Evolutionary conservation across 2,797 vertebrate genomes (phyloP), one percentile per base, ranked within the genome.

Genomic region (Brachymystax lenok): DNA sequence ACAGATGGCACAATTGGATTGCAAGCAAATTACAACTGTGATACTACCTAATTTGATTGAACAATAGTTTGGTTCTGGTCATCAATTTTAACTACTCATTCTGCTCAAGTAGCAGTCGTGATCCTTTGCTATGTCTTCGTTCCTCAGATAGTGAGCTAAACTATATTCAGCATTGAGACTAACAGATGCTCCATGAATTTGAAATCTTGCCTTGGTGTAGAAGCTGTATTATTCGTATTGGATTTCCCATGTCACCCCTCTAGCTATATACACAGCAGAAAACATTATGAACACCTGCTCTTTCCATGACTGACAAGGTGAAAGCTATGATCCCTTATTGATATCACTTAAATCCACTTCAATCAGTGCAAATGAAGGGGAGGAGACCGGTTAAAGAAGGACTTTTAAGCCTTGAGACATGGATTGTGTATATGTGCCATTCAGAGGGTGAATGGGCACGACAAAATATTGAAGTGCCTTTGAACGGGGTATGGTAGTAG

Each of bases 41-140:
- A 33, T 68, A 35, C 66, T 68, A 68, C 28, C 64, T 67, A 67
- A 30, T 67, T 67, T 67, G 13, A 33, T 24, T 67, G 64, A 33
- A 28, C 27, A 46, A 46, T 46, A 46, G 40, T 46, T 46, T 46
- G 40, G 40, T 46, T 46, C 40, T 46, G 40, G 40, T 46, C 10
- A 17, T 67, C 8, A 2, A 35, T 69, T 69, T 46, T 33, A 12
- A 16, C 17, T 67, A 33, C 24, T 14, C 66, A 35, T 69, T 69
- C 67, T 35, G 27, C 33, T 69, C 7, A 17, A 35, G 33, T 69
- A 40, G 35, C 19, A 24, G 46, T 46, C 16, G 12, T 8, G 16
- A 13, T 30, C 64, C 5, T 67, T 21, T 67, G 28, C 13, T 69
- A 21, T 69, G 8, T 69, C 68, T 40, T 40, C 10, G 8, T n/a